Evolutionary conservation across 1,140 invertebrate genomes (phyloP), one percentile per base, ranked within the genome.

Genomic region (Cataglyphis hispanica): DNA sequence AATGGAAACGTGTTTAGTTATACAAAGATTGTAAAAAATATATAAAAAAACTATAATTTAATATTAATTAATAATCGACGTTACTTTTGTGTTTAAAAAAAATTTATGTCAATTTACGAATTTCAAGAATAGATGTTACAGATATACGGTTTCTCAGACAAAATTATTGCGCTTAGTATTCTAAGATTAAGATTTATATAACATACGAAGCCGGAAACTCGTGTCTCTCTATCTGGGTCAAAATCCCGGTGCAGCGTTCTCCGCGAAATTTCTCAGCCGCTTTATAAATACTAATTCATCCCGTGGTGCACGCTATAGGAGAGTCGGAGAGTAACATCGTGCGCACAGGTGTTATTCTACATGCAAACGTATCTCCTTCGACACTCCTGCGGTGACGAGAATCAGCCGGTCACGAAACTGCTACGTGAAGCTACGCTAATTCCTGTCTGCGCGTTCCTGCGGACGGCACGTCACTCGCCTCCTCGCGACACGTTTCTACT

Each of bases 391-490:
- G 84, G 87, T 72, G 84, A 43, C 58, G 37, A 56, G 58, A 86
- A 77, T 77, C 80, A 86, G 78, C 60, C 85, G 64, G 78, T 89
- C 75, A 85, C 72, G 88, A 75, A 87, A 87, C 89, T 90, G 89
- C 74, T 46, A 78, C 46, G 74, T 63, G 85, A 80, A 90, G 83
- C 88, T 76, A 85, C 50, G 61, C 80, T 90, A 89, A 90, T 90
- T 69, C 87, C 67, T 63, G 37, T 46, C 13, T 50, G 46, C 80
- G 50, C 74, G 72, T 89, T 84, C 66, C 78, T 74, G 43, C 22
- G 69, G 78, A n/a, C 58, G 22, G n/a, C 40, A 70, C 78, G 88
- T 90, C 87, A 89, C 85, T 75, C 77, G 78, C 56, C 16, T 50
- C 46, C 74, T 31, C 31, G 31, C 74, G 80, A 89, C 61, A 64